Evolutionary conservation across 1,140 invertebrate species (phyloP), one percentile per base, ranked within the genome.

Genomic region (Leptopilina clavipes): DNA sequence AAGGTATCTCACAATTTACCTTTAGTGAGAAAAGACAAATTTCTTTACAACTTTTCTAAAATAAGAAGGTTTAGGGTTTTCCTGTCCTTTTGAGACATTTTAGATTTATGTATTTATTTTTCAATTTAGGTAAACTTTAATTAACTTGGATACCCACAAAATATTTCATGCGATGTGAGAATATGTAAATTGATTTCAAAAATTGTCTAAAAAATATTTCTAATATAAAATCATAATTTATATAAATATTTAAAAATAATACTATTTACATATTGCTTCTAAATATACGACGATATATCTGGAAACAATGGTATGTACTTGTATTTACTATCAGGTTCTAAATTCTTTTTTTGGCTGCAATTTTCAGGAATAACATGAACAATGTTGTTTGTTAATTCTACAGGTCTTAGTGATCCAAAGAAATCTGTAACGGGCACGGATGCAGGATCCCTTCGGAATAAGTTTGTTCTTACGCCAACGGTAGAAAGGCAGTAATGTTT

Each of bases 401-500:
- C 94, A 48, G 96, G 96, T 76, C 97, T 92, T 1, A 98, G 94
- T 17, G 97, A 97, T 1, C 98, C 98, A 91, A 99, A 99, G 90
- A 99, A 99, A 89, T 99, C 98, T 0, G 98, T 99, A 1, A 99
- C 96, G 6, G 96, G 95, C 43, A 99, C 98, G 87, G 95, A 93
- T 76, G 94, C 92, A 0, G 96, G 95, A 89, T 99, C 94, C 75
- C 97, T 92, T 70, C 91, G 91, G 89, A 98, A 99, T 10, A 99
- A 91, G 91, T 99, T 98, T 81, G 92, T 94, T 40, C 98, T 92
- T 1, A 98, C 95, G 14, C 97, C 97, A 1, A 99, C 98, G 11
- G 98, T 99, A 0, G 98, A 99, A 75, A 98, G 94, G 88, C 98
- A 99, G 17, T 96, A 94, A 82, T 94, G 93, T 88, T 98, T 98